A percentile compares a stretch with the other conserved stretches of the same genome.
These are phyloP conservation scores for Genyomyrus donnyi DNA, from an alignment of 2,113 vertebrate genomes.

Conservation along the genomic window DNA sequence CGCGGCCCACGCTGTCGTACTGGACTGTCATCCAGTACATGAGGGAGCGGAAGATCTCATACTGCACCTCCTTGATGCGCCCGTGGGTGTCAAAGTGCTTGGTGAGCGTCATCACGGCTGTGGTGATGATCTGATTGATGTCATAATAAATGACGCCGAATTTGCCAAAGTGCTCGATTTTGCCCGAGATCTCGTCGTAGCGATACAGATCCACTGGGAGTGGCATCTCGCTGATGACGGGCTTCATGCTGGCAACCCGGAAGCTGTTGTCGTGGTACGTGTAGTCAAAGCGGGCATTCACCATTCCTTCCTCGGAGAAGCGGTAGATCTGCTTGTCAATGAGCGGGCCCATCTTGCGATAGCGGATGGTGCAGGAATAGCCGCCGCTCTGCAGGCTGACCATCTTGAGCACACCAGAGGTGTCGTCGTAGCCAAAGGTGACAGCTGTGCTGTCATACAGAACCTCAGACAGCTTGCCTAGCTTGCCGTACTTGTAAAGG, in stretches of 20 bases:
- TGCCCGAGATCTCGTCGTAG: constrained; percentile 84
- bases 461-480: constrained; percentile 75
- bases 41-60: constrained; percentile 81
- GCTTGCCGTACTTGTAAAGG: constrained; percentile 80
- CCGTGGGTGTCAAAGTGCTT: constrained; percentile 84
- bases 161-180: constrained; percentile 84
- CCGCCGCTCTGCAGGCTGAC: constrained; percentile 81
- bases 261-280: constrained; percentile 83
- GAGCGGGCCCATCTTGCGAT: constrained; percentile 77
- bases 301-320: constrained; percentile 85
- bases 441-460: constrained; percentile 78
- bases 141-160: constrained; percentile 86
- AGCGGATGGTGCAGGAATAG: constrained; percentile 81
- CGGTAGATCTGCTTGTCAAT: constrained; percentile 85
- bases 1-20: constrained; percentile 80
- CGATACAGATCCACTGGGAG: constrained; percentile 81
- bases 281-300: constrained; percentile 82
- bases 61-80: constrained; percentile 82
- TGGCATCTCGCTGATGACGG: constrained; percentile 78
- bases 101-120: constrained; percentile 80
- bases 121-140: constrained; percentile 84
- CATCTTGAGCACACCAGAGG: constrained; percentile 77
- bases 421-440: constrained; percentile 79
- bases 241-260: constrained; percentile 79
- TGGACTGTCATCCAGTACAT: constrained; percentile 92